Base-by-base conservation (phyloP, 2,113 vertebrate genomes). In the Recurvirostra avosetta region DNA sequence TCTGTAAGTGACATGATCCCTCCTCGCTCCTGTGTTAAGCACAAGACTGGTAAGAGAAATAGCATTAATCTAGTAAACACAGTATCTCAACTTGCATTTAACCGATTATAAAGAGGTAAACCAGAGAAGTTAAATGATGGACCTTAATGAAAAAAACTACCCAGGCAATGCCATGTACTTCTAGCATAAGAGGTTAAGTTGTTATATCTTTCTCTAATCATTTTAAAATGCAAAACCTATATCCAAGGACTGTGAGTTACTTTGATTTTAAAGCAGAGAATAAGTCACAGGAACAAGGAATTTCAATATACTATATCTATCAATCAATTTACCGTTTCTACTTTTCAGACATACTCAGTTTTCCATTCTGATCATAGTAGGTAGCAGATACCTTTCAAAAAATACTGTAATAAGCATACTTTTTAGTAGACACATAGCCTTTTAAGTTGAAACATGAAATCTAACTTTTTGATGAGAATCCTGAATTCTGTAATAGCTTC, bases 1-100 rank as follows among this genome's bases (percentile, higher is more conserved):
- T 99, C 99, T 0, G 99, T 99, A 32, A 99, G 99, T 5, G 99
- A 99, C 99, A 99, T 99, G 98, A 99, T 99, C 41, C 99, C 99
- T 4, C 99, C 99, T 80, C 98, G 98, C 94, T 99, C 99, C 99
- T 99, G 91, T 77, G 90, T 63, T 21, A 93, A 96, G 91, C 65
- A 96, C 65, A 78, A 90, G 52, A 65, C 55, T 65, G 88, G 68
- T 96, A 47, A 94, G 91, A 65, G 49, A 92, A 90, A 72, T 4
- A 56, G 59, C 65, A 88, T 32, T 41, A 23, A 65, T 27, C 71
- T 67, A 41, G 41, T 10, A 88, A 93, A 75, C 13, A 32, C 30
- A 61, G 26, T 11, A 52, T 16, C 55, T 71, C 83, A 40, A 4
- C 13, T 41, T 78, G 75, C 47, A 68, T 27, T 22, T 68, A 29